These are phyloP conservation scores for Gephyroberyx darwinii DNA, from an alignment of 2,797 vertebrate species.

Conservation along the genomic window DNA sequence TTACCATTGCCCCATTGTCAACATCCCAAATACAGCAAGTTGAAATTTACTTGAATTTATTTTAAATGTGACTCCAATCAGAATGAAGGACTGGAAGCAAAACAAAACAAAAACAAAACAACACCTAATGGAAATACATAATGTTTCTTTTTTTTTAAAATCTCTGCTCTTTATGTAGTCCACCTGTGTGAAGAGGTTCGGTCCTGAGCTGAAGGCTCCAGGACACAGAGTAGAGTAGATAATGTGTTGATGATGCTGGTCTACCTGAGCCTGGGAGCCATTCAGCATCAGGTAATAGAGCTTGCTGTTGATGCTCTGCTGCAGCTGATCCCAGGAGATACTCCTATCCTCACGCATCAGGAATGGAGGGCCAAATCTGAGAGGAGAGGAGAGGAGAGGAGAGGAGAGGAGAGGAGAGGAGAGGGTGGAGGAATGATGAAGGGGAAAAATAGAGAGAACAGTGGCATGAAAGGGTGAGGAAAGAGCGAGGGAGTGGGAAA, in stretches of 20 bases:
- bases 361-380: constrained; percentile 92
- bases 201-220: background rate
- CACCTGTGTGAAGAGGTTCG: background rate
- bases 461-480: no score
- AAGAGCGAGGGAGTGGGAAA: background rate
- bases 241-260: constrained; percentile 9
- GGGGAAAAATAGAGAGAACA: no score
- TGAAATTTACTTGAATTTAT: no score
- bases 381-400: background rate
- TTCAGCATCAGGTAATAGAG: constrained; percentile 87
- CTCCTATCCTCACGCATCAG: constrained; percentile 87
- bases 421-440: background rate
- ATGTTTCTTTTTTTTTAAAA: background rate
- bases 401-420: background rate
- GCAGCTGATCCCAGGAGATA: constrained; percentile 90
- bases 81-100: background rate
- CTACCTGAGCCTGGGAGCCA: constrained; percentile 83
- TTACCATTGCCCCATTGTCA: no score
- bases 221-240: constrained; percentile 21
- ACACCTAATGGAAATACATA: constrained; percentile 2
- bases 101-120: background rate
- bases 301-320: constrained; percentile 88
- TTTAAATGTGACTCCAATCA: background rate
- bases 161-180: background rate
- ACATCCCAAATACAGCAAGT: no score